Evolutionary conservation across 2,888 invertebrate genomes (phyloP).

Genomic region (Tolmerus cingulatus): DNA sequence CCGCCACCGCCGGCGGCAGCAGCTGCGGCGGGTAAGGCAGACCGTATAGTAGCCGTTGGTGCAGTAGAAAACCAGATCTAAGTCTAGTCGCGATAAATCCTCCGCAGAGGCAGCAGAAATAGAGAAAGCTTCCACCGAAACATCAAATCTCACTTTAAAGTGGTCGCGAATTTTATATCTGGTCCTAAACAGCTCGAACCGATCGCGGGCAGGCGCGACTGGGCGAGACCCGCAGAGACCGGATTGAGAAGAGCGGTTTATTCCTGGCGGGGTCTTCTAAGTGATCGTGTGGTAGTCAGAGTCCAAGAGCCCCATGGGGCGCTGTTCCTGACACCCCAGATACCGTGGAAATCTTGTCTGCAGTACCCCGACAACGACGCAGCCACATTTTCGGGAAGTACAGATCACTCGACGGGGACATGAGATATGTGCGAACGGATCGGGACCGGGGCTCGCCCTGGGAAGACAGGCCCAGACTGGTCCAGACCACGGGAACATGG

Average conservation of each 20-base stretch:
- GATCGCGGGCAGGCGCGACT: neutral
- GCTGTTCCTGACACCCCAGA: neutral
- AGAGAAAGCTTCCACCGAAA: neutral
- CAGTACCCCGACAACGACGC: neutral
- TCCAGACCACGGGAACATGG: neutral
- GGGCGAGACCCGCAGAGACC: neutral
- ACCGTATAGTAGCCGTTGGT: neutral
- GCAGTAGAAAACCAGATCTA: neutral
- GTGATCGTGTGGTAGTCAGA: neutral
- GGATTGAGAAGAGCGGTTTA: neutral
- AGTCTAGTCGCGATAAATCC: neutral
- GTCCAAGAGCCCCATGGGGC: neutral
- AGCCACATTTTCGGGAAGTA: neutral
- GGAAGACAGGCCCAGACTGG: neutral
- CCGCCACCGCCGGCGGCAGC: neutral
- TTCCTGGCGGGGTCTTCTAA: neutral
- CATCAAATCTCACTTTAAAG: constrained; percentile 1
- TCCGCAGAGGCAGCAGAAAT: neutral
- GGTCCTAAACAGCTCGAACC: neutral
- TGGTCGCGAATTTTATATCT: neutral
- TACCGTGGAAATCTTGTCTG: neutral
- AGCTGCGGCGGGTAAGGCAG: neutral
- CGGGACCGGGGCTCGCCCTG: neutral
- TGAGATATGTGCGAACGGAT: neutral
- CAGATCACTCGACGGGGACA: neutral